These are phyloP conservation scores for Platalea minor DNA, from an alignment of 2,797 vertebrate species.

Conservation along the genomic window DNA sequence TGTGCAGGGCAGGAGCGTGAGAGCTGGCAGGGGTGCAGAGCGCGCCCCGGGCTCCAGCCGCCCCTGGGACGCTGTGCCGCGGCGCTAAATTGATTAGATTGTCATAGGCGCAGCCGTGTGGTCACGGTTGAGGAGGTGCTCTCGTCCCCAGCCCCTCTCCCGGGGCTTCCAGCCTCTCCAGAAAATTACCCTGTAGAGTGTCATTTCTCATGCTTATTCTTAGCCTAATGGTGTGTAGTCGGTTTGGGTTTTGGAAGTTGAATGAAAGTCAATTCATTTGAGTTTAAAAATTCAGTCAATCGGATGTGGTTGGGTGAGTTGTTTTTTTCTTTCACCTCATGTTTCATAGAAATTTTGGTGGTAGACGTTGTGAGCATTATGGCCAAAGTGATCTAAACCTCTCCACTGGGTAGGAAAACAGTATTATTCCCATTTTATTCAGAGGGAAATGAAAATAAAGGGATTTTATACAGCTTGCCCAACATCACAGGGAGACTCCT, in stretches of 20 bases:
- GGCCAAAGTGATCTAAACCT: not conserved
- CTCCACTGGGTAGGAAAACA: not conserved
- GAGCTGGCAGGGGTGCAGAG: not conserved
- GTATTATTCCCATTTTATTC: not conserved
- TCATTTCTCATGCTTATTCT: conserved; percentile 32
- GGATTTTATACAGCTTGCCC: not conserved
- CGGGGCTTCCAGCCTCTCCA: not conserved
- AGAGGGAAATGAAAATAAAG: conserved; percentile 15
- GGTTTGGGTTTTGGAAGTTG: not conserved
- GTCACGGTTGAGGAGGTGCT: conserved; percentile 2
- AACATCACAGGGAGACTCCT: not conserved
- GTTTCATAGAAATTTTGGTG: not conserved
- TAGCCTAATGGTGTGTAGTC: not conserved
- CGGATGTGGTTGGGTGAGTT: not conserved
- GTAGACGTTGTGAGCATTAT: not conserved
- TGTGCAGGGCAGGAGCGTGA: not conserved
- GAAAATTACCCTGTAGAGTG: not conserved
- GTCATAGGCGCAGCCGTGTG: not conserved
- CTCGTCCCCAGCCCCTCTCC: not conserved
- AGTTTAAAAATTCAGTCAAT: conserved; percentile 18
- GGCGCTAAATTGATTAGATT: not conserved
- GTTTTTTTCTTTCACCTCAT: not conserved
- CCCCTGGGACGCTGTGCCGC: not conserved
- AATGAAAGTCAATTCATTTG: not conserved
- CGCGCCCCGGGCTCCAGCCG: fast-evolving